Base-by-base conservation (phyloP, 2,113 vertebrate genomes). In the Noctilio leporinus region DNA sequence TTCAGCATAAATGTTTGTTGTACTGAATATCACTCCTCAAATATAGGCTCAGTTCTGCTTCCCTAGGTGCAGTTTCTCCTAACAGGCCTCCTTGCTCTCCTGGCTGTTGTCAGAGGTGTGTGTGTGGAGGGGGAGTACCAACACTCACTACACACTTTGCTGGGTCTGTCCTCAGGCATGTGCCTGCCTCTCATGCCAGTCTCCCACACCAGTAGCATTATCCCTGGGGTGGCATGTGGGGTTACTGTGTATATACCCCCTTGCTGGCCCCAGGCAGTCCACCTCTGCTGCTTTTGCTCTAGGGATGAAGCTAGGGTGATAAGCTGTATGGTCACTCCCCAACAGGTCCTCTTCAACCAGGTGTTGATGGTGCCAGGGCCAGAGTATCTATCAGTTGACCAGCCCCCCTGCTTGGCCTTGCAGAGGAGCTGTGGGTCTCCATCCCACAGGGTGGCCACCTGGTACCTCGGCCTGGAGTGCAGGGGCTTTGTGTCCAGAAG, bases 241-340 rank as follows among this genome's bases (percentile, higher is more conserved):
- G n/a, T 1, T 19, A 8, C 45, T 0, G 0, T 1, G 16, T 3
- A 7, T 70, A 49, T 8, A 1, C 51, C 64, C 8, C 0, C 3
- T 28, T 35, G 30, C 6, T 4, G 3, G 35, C 19, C 28, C n/a
- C 10, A 0, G 0, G 0, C 38, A 40, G 28, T 10, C 35, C 4
- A 7, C 20, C 45, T n/a, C 43, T 22, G 64, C n/a, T 35, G 16
- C 10, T 19, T 17, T 12, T 0, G 2, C 38, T 86, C 19, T 28
- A 1, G 14, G 8, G 7, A 35, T 24, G 10, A 33, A 67, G 43
- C 22, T 15, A 1, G 2, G 15, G n/a, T 28, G 26, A 33, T 20
- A 4, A 40, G n/a, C 55, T 8, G 4, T 2, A 14, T 0, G 10
- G 22, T 4, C 1, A 0, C 1, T 1, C 33, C 40, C 1, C 11